Percentiles rank a stretch among this genome's conserved stretches.
Conservation (phyloP, 2,113 vertebrate genomes). For the Donacobius atricapilla region DNA sequence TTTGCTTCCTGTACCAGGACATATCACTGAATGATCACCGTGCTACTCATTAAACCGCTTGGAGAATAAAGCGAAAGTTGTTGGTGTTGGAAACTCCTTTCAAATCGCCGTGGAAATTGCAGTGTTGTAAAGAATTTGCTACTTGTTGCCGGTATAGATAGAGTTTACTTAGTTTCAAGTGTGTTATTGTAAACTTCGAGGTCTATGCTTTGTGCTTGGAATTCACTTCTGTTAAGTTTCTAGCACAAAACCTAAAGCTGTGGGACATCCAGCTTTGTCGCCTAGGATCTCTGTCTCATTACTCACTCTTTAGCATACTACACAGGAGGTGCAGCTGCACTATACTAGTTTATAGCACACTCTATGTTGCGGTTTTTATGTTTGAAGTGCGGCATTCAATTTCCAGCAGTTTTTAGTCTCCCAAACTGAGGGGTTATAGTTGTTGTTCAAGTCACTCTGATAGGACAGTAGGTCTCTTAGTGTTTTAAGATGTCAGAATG, state of each 20-base stretch:
- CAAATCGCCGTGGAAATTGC: rapidly evolving
- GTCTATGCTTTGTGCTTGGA: neutral
- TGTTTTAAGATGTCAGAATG: neutral
- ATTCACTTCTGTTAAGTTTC: neutral
- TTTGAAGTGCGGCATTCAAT: neutral
- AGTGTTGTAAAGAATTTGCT: neutral
- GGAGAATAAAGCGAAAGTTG: neutral
- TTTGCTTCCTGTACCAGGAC: neutral
- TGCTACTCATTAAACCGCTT: neutral
- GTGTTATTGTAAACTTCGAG: neutral
- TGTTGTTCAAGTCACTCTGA: neutral
- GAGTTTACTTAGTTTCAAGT: neutral
- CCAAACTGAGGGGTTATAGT: rapidly evolving
- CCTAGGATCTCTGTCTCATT: neutral
- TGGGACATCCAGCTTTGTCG: neutral
- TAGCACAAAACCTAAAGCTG: neutral
- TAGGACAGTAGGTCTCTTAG: neutral
- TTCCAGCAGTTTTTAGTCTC: neutral
- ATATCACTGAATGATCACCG: neutral
- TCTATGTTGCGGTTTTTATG: neutral
- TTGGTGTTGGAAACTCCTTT: neutral
- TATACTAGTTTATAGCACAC: neutral
- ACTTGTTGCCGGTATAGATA: neutral
- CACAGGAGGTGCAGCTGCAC: neutral
- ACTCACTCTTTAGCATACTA: neutral